Percentiles rank a stretch among this genome's conserved stretches.
phyloP scores from a whole-genome alignment of 2,888 invertebrate genomes.

The Mermis nigrescens region DNA sequence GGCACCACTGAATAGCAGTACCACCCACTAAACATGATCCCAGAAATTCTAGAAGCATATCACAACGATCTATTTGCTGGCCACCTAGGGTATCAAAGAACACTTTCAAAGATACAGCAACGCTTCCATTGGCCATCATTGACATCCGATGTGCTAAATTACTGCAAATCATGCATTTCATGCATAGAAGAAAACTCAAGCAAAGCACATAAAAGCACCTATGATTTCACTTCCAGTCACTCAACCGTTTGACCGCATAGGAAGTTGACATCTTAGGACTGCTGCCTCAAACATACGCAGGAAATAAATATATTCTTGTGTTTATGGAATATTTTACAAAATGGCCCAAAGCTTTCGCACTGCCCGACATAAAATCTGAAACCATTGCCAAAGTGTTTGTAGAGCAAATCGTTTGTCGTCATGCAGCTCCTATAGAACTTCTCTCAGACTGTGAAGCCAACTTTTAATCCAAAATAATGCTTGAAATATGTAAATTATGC shows the following conservation, averaged over 20 bases:
- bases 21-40: not conserved
- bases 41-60: constrained; percentile 6
- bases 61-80: constrained; percentile 1
- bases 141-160: not conserved
- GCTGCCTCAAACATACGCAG: not conserved
- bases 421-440: not conserved
- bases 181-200: not conserved
- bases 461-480: not conserved
- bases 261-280: not conserved
- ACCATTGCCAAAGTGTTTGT: constrained; percentile 8
- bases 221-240: constrained; percentile 7
- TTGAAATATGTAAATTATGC: constrained; percentile 1
- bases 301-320: constrained; percentile 7
- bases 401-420: constrained; percentile 5
- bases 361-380: constrained; percentile 3
- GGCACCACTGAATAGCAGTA: too few species aligned
- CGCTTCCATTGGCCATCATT: not conserved
- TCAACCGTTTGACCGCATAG: constrained; percentile 1
- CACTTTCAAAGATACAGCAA: not conserved
- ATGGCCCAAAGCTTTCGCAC: constrained; percentile 1
- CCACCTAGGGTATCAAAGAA: not conserved
- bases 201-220: constrained; percentile 1
- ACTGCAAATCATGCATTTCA: not conserved
- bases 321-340: constrained; percentile 6
- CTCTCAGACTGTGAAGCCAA: constrained; percentile 7